Evolutionary conservation across 2,113 vertebrate species (phyloP).

Genomic region (Xyrauchen texanus): DNA sequence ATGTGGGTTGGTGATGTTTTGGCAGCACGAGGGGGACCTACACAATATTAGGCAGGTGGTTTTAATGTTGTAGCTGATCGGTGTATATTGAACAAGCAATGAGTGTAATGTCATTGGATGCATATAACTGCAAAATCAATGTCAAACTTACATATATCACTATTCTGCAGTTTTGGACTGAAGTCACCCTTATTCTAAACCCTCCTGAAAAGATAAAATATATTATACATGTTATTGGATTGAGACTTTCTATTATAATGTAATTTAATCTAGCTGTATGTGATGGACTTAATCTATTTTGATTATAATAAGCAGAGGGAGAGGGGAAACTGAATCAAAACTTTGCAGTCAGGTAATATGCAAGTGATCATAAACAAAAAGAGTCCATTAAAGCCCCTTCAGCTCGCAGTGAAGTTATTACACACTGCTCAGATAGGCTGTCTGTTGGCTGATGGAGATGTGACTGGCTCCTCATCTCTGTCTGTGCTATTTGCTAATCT

Average conservation of each 20-base stretch:
- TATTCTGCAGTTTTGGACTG: too few species aligned
- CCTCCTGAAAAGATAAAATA: slow-evolving; percentile 1
- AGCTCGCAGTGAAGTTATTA: background rate
- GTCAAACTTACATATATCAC: too few species aligned
- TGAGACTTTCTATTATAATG: slow-evolving; percentile 51
- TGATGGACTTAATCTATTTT: slow-evolving; percentile 41
- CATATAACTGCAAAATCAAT: too few species aligned
- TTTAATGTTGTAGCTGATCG: too few species aligned
- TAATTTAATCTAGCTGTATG: slow-evolving; percentile 42
- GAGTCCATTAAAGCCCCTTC: background rate
- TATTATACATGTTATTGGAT: slow-evolving; percentile 51
- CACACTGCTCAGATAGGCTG: background rate
- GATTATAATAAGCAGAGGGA: slow-evolving; percentile 34
- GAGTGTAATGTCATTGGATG: too few species aligned
- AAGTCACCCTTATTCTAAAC: background rate
- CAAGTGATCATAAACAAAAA: slow-evolving; percentile 15
- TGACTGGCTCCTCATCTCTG: slow-evolving; percentile 47
- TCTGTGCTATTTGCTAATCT: slow-evolving; percentile 64
- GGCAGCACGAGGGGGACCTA: too few species aligned
- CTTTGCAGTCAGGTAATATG: background rate
- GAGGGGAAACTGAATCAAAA: slow-evolving; percentile 5
- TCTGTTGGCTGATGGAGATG: slow-evolving; percentile 5
- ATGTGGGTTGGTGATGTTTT: too few species aligned
- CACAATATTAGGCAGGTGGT: too few species aligned
- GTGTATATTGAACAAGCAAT: too few species aligned